Evolutionary conservation across 2,113 vertebrate species (phyloP).

Genomic region (Oncorhynchus nerka): DNA sequence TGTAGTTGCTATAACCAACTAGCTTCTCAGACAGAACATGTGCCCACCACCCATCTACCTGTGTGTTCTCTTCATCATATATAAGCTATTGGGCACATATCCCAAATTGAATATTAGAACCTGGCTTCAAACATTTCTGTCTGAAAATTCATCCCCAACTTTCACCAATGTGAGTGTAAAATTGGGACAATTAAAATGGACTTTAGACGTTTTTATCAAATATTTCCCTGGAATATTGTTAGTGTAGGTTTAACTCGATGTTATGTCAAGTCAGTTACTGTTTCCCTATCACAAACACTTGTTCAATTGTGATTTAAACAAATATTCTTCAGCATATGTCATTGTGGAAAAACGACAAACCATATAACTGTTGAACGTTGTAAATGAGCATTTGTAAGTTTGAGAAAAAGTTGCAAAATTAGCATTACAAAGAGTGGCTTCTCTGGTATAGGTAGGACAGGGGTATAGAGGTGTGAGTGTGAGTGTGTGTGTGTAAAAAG

Average conservation of each 20-base stretch:
- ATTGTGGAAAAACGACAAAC: too few species aligned
- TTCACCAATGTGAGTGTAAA: constrained; percentile 28
- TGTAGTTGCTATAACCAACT: constrained; percentile 13
- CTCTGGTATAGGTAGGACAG: too few species aligned
- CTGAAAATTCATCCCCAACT: constrained; percentile 30
- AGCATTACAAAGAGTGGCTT: too few species aligned
- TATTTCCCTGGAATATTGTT: constrained; percentile 31
- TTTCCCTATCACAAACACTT: constrained; percentile 4
- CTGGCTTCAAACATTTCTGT: constrained; percentile 51
- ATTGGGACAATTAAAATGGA: constrained; percentile 48
- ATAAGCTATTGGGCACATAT: neutral
- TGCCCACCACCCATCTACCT: constrained; percentile 20
- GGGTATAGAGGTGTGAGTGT: constrained; percentile 30
- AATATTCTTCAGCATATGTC: too few species aligned
- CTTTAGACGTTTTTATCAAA: constrained; percentile 57
- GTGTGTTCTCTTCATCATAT: too few species aligned
- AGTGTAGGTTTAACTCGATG: constrained; percentile 30
- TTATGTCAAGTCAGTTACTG: neutral
- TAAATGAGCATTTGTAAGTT: too few species aligned
- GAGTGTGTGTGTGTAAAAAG: constrained; percentile 41
- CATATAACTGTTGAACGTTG: too few species aligned
- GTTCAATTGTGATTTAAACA: too few species aligned
- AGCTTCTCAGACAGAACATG: neutral
- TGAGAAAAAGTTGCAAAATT: too few species aligned
- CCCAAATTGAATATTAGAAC: constrained; percentile 66